Percentiles rank a stretch among this genome's conserved stretches.
Conservation (phyloP, 2,888 invertebrate genomes). For the Orgyia antiqua region DNA sequence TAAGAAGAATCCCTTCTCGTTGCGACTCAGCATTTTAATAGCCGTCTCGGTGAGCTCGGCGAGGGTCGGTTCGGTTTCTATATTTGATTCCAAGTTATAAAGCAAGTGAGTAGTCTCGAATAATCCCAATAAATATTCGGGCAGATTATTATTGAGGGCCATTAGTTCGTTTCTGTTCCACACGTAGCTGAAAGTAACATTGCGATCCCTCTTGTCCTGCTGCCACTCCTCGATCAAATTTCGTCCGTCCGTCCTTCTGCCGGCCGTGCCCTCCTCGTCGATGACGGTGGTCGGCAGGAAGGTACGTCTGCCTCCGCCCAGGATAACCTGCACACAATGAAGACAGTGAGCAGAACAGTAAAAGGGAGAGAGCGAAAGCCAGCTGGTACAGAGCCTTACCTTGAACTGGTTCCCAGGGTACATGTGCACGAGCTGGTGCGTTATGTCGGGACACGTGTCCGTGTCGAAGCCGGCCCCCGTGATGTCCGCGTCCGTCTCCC, state of each 20-base stretch:
- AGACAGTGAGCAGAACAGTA: no score
- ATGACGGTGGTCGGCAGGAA: slow-evolving; percentile 72
- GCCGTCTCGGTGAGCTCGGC: slow-evolving; percentile 73
- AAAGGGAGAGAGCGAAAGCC: no score
- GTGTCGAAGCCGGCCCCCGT: slow-evolving; percentile 52
- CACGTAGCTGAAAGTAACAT: slow-evolving; percentile 62
- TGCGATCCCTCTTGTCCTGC: slow-evolving; percentile 47
- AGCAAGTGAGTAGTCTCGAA: slow-evolving; percentile 80
- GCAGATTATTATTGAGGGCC: slow-evolving; percentile 47
- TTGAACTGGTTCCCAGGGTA: slow-evolving; percentile 82
- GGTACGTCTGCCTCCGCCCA: slow-evolving; percentile 84
- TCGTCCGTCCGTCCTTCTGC: slow-evolving; percentile 74
- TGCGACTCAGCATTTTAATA: slow-evolving; percentile 80
- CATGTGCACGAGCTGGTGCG: slow-evolving; percentile 80
- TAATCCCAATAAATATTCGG: slow-evolving; percentile 80
- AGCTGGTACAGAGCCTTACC: slow-evolving; percentile 50
- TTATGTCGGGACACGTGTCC: slow-evolving; percentile 81
- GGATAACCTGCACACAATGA: slow-evolving; percentile 71
- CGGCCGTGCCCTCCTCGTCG: slow-evolving; percentile 69
- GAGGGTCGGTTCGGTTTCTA: slow-evolving; percentile 79
- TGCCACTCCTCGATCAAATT: slow-evolving; percentile 84
- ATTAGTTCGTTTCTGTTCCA: slow-evolving; percentile 79
- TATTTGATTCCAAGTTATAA: slow-evolving; percentile 79
- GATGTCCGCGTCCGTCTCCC: slow-evolving; percentile 82
- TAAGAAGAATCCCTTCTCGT: slow-evolving; percentile 83